Evolutionary conservation across 2,888 invertebrate species (phyloP), one percentile per base, ranked within the genome.

Genomic region (Scotopteryx bipunctaria): DNA sequence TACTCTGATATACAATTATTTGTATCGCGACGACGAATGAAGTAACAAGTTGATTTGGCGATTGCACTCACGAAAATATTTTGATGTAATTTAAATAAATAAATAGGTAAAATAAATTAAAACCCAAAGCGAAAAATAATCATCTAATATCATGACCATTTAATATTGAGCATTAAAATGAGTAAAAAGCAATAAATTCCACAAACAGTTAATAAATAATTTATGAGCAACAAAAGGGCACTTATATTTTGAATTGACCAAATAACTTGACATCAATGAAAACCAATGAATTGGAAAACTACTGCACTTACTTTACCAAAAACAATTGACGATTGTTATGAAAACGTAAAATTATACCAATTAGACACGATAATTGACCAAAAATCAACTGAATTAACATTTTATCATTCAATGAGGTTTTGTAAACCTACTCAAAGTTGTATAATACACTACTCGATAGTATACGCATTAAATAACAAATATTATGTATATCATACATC

Each of bases 151-250:
- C 86, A 86, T 83, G 84, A 84, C 76, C 77, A 80, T 74, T 80
- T 73, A 82, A 79, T 75, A 82, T 87, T 90, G 89, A 90, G 89
- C 89, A 90, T 89, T 88, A 74, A 71, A 78, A 83, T 87, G 87
- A 89, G 88, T 89, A 87, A 87, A 73, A 71, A 73, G 66, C 73
- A 69, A 66, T 67, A 68, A 76, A 79, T 71, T 65, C 59, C 66
- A 68, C 67, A 80, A 71, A 73, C 64, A 71, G 70, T 71, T 69
- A 56, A 66, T 65, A n/a, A n/a, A n/a, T n/a, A n/a, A n/a, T n/a
- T n/a, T n/a, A 61, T 83, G 83, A 86, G 86, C 86, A 86, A 86
- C 85, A 69, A 79, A 85, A 81, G 81, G 81, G 72, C 83, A 83
- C 80, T 82, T 81, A 71, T 63, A 64, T 72, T 50, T 71, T 75